A percentile compares a stretch with the other conserved stretches of the same genome.
Conservation (phyloP, 2,888 invertebrate genomes). For the Exocentrus adspersus region DNA sequence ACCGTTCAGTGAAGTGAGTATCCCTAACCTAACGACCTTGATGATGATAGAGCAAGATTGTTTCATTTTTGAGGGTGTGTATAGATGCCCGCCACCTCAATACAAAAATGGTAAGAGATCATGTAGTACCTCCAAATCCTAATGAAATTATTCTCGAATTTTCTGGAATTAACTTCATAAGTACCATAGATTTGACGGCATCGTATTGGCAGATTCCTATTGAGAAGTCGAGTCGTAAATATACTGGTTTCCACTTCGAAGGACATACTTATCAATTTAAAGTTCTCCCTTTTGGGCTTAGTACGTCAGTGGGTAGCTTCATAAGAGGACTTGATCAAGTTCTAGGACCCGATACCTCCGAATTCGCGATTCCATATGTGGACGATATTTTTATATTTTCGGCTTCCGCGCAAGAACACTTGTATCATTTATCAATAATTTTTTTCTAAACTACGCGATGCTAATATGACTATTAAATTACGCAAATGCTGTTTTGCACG, state of each 20-base stretch:
- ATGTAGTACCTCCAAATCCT: constrained; percentile 28
- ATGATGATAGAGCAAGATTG: no score
- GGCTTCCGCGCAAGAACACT: neutral
- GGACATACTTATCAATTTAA: constrained; percentile 33
- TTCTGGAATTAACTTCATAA: constrained; percentile 16
- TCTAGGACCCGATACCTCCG: neutral
- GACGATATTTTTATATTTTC: neutral
- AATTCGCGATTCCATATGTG: neutral
- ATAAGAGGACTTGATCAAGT: neutral
- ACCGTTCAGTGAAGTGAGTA: no score
- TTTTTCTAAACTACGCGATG: neutral
- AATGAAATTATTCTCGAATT: constrained; percentile 24
- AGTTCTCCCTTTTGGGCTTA: neutral
- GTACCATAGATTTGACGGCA: constrained; percentile 29
- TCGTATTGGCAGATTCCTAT: constrained; percentile 40
- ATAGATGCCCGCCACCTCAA: constrained; percentile 36
- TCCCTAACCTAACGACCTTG: no score
- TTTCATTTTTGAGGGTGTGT: no score
- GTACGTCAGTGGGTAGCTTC: neutral
- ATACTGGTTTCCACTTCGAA: constrained; percentile 37
- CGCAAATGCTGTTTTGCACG: neutral
- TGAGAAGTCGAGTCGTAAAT: constrained; percentile 22
- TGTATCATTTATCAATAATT: neutral
- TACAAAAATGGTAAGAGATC: constrained; percentile 27
- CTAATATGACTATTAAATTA: neutral